Evolutionary conservation across 2,797 vertebrate genomes (phyloP).

Genomic region (Falco peregrinus): DNA sequence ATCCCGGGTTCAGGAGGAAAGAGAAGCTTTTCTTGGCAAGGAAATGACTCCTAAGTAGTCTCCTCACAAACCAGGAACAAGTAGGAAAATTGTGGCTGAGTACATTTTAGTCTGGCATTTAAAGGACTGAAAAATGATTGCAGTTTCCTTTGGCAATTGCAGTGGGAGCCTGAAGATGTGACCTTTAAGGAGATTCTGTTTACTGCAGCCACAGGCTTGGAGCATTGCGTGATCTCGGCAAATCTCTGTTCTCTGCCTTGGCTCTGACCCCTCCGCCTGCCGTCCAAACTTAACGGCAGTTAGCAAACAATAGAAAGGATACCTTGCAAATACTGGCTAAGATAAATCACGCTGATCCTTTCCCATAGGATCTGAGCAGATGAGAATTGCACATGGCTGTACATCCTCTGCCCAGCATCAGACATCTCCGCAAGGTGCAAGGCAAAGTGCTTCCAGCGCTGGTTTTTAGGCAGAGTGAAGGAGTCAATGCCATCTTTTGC

Average conservation of each 20-base stretch:
- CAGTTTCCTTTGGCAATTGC: conserved; percentile 76
- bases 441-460: fast-evolving
- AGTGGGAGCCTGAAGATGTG: conserved; percentile 61
- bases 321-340: not conserved
- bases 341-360: not conserved
- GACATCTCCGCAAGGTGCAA: not conserved
- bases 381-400: conserved; percentile 4
- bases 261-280: conserved; percentile 53
- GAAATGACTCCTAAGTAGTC: conserved; percentile 79
- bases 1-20: conserved; percentile 82
- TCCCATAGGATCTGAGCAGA: not conserved
- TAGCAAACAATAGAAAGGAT: conserved; percentile 49
- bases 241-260: conserved; percentile 46
- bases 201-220: conserved; percentile 39
- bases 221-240: conserved; percentile 59
- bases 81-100: conserved; percentile 75
- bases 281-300: not conserved
- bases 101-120: conserved; percentile 72
- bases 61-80: conserved; percentile 74
- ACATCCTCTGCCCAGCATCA: not conserved
- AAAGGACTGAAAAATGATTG: conserved; percentile 80
- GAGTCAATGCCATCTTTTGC: fast-evolving
- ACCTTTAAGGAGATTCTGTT: conserved; percentile 77
- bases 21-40: conserved; percentile 80
- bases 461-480: fast-evolving